Conservation (phyloP, 2,888 invertebrate species). For the Limnephilus marmoratus region DNA sequence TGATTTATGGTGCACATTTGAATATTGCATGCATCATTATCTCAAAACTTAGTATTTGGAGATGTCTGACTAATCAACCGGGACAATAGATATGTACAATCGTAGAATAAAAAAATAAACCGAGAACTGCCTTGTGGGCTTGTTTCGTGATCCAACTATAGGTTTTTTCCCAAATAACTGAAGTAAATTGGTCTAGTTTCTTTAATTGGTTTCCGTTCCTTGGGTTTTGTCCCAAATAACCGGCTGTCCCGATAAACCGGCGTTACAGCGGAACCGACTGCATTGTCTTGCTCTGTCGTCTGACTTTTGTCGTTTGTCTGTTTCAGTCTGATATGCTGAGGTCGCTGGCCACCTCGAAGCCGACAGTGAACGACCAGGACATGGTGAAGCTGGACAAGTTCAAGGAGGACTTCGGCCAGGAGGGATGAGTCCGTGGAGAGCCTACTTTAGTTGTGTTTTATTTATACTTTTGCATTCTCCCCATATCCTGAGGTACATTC, state of each 20-base stretch:
- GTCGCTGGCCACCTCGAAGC: constrained; percentile 95
- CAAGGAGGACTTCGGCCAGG: constrained; percentile 98
- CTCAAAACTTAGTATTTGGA: too few species aligned
- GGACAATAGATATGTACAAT: too few species aligned
- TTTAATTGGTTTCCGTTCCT: too few species aligned
- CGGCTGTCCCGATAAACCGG: neutral
- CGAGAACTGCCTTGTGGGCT: too few species aligned
- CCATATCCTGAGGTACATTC: constrained; percentile 10
- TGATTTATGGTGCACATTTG: too few species aligned
- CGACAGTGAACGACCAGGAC: constrained; percentile 98
- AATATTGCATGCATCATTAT: too few species aligned
- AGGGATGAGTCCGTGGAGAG: constrained; percentile 80
- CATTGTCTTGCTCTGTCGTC: neutral
- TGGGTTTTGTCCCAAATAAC: neutral
- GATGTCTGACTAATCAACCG: too few species aligned
- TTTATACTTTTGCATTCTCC: constrained; percentile 43
- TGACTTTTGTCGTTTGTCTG: neutral
- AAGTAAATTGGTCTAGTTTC: too few species aligned
- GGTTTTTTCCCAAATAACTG: too few species aligned
- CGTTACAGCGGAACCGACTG: neutral
- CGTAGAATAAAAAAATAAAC: too few species aligned
- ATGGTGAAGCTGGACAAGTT: constrained; percentile 95
- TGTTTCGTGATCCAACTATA: too few species aligned
- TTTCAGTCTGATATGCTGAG: constrained; percentile 91
- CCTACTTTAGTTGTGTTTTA: constrained; percentile 16